Base-by-base conservation (phyloP, 2,888 invertebrate genomes). In the Ennomos fuscantarius region DNA sequence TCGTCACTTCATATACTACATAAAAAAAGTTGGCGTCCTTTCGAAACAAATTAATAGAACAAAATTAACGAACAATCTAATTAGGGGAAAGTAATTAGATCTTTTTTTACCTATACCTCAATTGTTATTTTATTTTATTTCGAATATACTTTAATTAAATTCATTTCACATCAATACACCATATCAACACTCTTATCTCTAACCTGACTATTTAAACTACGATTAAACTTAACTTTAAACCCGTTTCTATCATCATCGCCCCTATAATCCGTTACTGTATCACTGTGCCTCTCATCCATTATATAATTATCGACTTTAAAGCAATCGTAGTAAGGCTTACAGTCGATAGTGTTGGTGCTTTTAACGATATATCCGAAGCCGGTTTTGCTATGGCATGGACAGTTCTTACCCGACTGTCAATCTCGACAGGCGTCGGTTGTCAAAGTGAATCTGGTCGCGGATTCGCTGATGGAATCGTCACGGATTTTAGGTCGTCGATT, bases 271-370 rank as follows among this genome's bases (percentile, higher is more conserved):
- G 89, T 78, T 3, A 43, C 52, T 43, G 63, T 81, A 56, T 90
- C 90, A 68, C 90, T 89, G 34, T 87, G 84, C 49, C 87, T 73
- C 52, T 89, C 89, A 1, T 83, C 82, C 6, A 76, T 70, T 52
- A 64, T 63, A 36, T 61, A 66, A 58, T 62, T 71, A 1, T 71
- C 69, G 60, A 72, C 84, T 63, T 89, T 88, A 60, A 90, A 90
- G 48, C 91, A 91, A 75, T 91, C 92, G 63, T 89, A 92, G 52
- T 91, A 83, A 31, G 91, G 90, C 66, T 91, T 89, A 65, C 89
- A 89, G 72, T 88, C 89, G 62, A 89, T 87, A 62, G 86, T 88
- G 66, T 90, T 89, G 0, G 89, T 87, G 63, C 87, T 87, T 55
- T 84, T 79, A 1, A 86, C 89, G 53, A 89, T 84, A 50, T 59